Evolutionary conservation across 2,888 invertebrate species (phyloP).

Genomic region (Rhimphoctona megacephalus): DNA sequence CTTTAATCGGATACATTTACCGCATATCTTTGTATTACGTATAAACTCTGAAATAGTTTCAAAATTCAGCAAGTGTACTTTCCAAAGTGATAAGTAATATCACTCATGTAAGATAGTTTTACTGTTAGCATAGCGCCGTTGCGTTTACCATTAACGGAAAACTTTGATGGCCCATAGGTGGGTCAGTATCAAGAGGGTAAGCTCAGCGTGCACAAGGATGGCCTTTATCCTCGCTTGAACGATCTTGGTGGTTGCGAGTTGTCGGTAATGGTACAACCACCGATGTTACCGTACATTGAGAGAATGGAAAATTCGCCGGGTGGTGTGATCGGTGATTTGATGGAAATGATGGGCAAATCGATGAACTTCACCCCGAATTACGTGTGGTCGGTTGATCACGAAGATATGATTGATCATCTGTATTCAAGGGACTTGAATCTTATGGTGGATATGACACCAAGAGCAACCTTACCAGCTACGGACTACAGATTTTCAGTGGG

Average conservation of each 20-base stretch:
- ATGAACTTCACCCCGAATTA: slow-evolving; percentile 71
- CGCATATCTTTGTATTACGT: neutral
- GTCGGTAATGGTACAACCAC: slow-evolving; percentile 70
- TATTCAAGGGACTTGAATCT: slow-evolving; percentile 66
- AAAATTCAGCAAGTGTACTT: slow-evolving; percentile 47
- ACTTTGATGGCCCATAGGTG: slow-evolving; percentile 63
- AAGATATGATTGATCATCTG: slow-evolving; percentile 62
- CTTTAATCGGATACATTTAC: neutral
- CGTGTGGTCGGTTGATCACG: slow-evolving; percentile 61
- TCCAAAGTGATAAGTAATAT: slow-evolving; percentile 61
- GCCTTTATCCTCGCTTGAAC: slow-evolving; percentile 63
- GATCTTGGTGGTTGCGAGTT: slow-evolving; percentile 70
- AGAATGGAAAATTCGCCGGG: slow-evolving; percentile 61
- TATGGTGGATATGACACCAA: slow-evolving; percentile 65
- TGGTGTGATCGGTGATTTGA: slow-evolving; percentile 67
- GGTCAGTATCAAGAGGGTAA: slow-evolving; percentile 56
- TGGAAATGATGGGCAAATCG: slow-evolving; percentile 58
- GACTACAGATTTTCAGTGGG: slow-evolving; percentile 58
- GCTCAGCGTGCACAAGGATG: slow-evolving; percentile 41
- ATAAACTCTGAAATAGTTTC: slow-evolving; percentile 2
- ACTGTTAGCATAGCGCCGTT: slow-evolving; percentile 9
- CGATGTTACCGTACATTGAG: slow-evolving; percentile 67
- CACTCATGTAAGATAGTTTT: slow-evolving; percentile 48
- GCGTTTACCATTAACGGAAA: slow-evolving; percentile 38
- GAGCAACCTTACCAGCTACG: slow-evolving; percentile 56